Evolutionary conservation across 1,140 invertebrate genomes (phyloP).

Genomic region (Heliconius hermathena): DNA sequence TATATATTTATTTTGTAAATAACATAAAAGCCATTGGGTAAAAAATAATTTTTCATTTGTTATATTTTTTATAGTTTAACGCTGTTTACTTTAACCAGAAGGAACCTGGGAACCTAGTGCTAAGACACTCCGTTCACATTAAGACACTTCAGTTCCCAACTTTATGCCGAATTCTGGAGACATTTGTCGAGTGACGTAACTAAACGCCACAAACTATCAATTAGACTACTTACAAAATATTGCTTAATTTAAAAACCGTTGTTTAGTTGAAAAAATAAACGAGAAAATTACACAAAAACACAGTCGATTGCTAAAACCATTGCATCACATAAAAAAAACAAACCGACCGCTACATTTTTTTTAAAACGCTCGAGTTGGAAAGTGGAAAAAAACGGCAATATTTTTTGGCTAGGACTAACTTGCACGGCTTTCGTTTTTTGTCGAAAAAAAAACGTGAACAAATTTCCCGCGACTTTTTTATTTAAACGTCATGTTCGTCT

Average conservation of each 20-base stretch:
- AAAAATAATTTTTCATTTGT: too few relatives aligned
- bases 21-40: too few relatives aligned
- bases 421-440: constrained; percentile 1
- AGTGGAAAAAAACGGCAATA: constrained; percentile 1
- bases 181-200: too few relatives aligned
- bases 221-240: not conserved
- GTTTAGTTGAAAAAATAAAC: not conserved
- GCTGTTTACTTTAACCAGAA: too few relatives aligned
- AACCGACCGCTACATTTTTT: not conserved
- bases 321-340: not conserved
- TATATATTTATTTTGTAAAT: too few relatives aligned
- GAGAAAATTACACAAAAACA: not conserved
- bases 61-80: too few relatives aligned
- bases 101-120: too few relatives aligned
- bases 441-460: not conserved
- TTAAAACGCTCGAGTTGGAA: not conserved
- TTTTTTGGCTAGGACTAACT: constrained; percentile 14
- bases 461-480: not conserved
- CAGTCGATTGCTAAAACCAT: not conserved
- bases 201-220: too few relatives aligned
- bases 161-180: too few relatives aligned
- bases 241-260: not conserved
- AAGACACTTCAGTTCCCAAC: too few relatives aligned
- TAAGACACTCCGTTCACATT: too few relatives aligned
- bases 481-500: not conserved